A percentile compares a stretch with the other conserved stretches of the same genome.
Evolutionary conservation across 2,113 vertebrate genomes (phyloP).

Genomic region (Lethenteron camtschaticum): DNA sequence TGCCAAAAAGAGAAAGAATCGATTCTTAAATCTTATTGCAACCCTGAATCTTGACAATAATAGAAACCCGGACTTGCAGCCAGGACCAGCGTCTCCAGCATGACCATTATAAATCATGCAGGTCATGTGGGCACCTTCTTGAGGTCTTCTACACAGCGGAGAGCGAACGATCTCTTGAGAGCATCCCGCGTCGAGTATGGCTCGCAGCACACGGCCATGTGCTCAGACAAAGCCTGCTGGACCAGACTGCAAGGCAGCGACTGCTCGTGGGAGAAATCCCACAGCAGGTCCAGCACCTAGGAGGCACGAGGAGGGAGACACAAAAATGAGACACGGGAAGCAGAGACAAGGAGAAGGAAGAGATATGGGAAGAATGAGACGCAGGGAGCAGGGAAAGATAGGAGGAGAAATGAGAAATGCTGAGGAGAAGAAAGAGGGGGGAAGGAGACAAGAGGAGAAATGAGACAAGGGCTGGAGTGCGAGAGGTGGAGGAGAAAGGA

Average conservation of each 20-base stretch:
- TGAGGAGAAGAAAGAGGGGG: constrained; percentile 6
- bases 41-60: no score
- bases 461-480: not conserved
- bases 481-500: no score
- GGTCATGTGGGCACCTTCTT: constrained; percentile 31
- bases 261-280: constrained; percentile 88
- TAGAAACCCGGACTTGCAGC: no score
- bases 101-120: no score
- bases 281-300: constrained; percentile 83
- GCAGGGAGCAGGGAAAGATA: not conserved
- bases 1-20: no score
- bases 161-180: constrained; percentile 79
- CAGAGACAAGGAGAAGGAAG: constrained; percentile 6
- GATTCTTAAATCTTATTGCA: no score
- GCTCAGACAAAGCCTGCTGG: constrained; percentile 84
- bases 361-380: not conserved
- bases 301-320: constrained; percentile 7
- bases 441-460: not conserved
- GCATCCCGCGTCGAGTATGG: constrained; percentile 87
- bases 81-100: no score
- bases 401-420: not conserved
- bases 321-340: constrained; percentile 2
- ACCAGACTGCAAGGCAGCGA: constrained; percentile 62
- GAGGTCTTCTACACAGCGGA: constrained; percentile 96
- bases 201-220: constrained; percentile 88